Base-by-base conservation (phyloP, 1,140 invertebrate species). In the Tetramorium parvispinum region DNA sequence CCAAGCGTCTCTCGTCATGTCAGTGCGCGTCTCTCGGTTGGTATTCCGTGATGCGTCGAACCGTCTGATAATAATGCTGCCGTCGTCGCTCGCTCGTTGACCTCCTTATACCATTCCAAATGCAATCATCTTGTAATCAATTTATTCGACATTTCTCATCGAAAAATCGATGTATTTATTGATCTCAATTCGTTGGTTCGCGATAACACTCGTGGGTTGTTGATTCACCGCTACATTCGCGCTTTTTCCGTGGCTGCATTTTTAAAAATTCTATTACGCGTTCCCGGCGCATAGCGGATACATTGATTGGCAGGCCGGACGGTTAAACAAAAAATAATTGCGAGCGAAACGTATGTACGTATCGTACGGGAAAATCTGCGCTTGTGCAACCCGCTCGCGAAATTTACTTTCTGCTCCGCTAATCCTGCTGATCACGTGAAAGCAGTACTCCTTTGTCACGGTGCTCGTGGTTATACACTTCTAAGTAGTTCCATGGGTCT, bases 11-110 rank as follows among this genome's bases (percentile, higher is more conserved):
- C 79, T 92, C 75, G 85, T 89, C 87, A 68, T 71, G 81, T 87
- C 85, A 27, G 27, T 21, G 24, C 13, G 27, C 18, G 75, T 87
- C 73, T 81, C 68, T 73, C 65, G 89, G 75, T 91, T 87, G 86
- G 87, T 90, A 88, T 91, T 91, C 85, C 85, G 73, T 81, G 63
- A 79, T 88, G 79, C 85, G 81, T 73, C 77, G 59, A 63, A 91
- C 27, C 87, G 61, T 91, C 89, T 89, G 86, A 92, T 91, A 91
- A 92, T 92, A 93, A 93, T 91, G 86, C 83, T 77, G 78, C 61
- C 71, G 87, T 21, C 89, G 89, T 85, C 18, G n/a, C 24, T 83
- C 40, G 53, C 68, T 43, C 11, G 68, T 73, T 75, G 79, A 75
- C 40, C 70, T 70, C 21, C 63, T 75, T 83, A 32, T 68, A 79